phyloP scores from a whole-genome alignment of 2,113 vertebrate genomes.

The Collichthys lucidus region DNA sequence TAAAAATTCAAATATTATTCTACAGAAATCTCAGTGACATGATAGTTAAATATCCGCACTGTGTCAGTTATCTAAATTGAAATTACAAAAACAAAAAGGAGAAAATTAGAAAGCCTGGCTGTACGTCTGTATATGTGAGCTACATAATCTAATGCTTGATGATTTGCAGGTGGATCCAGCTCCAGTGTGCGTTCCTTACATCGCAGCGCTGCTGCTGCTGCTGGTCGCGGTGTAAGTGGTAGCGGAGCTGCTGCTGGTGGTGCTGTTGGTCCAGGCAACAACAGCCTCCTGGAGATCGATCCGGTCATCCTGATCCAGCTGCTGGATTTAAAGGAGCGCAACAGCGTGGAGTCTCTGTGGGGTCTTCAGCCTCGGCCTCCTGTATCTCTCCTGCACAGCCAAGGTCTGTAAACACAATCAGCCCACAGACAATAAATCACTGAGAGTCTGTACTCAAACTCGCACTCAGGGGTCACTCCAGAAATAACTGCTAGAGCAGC shows the following conservation, averaged over 20 bases:
- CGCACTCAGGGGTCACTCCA: neutral
- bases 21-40: too few species aligned
- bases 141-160: neutral
- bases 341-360: constrained; percentile 93
- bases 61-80: too few species aligned
- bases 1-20: too few species aligned
- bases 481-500: neutral
- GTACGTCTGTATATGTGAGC: neutral
- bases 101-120: too few species aligned
- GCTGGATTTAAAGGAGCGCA: constrained; percentile 95
- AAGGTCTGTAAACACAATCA: constrained; percentile 82
- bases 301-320: constrained; percentile 96
- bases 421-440: constrained; percentile 2
- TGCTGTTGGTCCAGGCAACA: constrained; percentile 78
- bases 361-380: constrained; percentile 94
- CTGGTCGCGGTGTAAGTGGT: constrained; percentile 64
- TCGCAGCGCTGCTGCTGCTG: constrained; percentile 26
- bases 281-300: constrained; percentile 93
- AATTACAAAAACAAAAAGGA: too few species aligned
- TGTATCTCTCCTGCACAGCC: constrained; percentile 89
- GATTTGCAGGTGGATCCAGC: constrained; percentile 80
- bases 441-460: constrained; percentile 17
- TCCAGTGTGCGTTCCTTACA: constrained; percentile 77
- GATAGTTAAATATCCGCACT: too few species aligned
- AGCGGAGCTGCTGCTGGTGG: constrained; percentile 66